phyloP scores from a whole-genome alignment of 2,113 vertebrate species.

The Motacilla tschutschensis region DNA sequence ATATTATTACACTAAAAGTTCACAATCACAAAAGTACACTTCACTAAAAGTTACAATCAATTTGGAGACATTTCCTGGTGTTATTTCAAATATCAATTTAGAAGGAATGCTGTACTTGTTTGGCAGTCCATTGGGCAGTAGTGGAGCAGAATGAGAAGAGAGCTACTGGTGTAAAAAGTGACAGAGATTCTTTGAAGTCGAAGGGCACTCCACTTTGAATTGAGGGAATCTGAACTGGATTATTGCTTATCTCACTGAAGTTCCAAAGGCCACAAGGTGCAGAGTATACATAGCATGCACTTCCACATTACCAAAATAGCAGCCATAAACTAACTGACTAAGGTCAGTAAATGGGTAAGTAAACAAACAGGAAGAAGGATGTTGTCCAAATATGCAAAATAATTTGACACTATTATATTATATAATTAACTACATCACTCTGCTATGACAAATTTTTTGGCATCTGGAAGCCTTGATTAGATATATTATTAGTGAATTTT shows the following conservation, averaged over 20 bases:
- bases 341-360: background rate
- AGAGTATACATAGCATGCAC: background rate
- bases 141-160: background rate
- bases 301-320: constrained; percentile 11
- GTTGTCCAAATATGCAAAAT: background rate
- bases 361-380: background rate
- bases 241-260: background rate
- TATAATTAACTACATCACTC: background rate
- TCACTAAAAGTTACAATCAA: background rate
- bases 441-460: background rate
- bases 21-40: too few species aligned
- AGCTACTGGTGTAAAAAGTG: background rate
- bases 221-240: background rate
- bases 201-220: background rate
- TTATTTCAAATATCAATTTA: background rate
- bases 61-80: background rate
- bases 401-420: background rate
- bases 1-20: background rate
- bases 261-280: constrained; percentile 29
- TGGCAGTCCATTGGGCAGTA: background rate
- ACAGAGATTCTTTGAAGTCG: background rate
- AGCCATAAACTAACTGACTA: background rate
- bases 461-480: background rate
- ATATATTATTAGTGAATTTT: background rate
- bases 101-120: background rate